Evolutionary conservation across 2,888 invertebrate genomes (phyloP).

Genomic region (Salpingus planirostris): DNA sequence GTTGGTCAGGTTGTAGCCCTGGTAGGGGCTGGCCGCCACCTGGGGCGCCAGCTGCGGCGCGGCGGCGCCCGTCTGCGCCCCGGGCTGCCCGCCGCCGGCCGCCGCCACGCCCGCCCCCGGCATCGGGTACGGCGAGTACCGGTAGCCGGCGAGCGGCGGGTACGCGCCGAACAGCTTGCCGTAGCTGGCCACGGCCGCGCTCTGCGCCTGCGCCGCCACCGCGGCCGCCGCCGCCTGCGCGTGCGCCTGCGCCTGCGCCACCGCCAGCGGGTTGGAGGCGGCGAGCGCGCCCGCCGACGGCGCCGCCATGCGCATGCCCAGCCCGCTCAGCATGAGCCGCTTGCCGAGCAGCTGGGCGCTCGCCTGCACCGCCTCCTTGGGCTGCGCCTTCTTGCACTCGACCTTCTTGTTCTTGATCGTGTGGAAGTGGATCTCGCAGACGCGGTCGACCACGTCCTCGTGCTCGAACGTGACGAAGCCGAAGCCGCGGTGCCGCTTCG

Average conservation of each 20-base stretch:
- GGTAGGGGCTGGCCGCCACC: conserved; percentile 61
- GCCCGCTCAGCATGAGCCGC: conserved; percentile 59
- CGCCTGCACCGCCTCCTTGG: conserved; percentile 77
- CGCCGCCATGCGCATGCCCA: conserved; percentile 58
- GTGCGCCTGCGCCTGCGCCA: conserved; percentile 43
- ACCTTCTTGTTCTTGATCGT: conserved; percentile 85
- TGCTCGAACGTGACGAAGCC: conserved; percentile 89
- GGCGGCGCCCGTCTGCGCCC: conserved; percentile 48
- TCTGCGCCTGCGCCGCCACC: conserved; percentile 52
- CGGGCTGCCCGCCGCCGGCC: conserved; percentile 41
- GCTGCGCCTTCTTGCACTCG: conserved; percentile 88
- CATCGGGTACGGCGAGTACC: conserved; percentile 58
- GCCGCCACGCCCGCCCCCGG: conserved; percentile 43
- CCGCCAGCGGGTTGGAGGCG: conserved; percentile 51
- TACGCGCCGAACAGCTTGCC: conserved; percentile 57
- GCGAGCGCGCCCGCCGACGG: conserved; percentile 46
- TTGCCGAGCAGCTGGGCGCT: conserved; percentile 60
- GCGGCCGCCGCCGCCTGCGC: conserved; percentile 43
- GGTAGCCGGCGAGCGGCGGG: conserved; percentile 49
- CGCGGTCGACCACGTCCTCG: conserved; percentile 83
- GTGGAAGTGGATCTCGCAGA: conserved; percentile 90
- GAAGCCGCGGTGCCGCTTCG: conserved; percentile 83
- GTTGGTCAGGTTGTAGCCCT: conserved; percentile 75
- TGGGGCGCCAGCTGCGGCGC: conserved; percentile 53
- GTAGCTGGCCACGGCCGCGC: conserved; percentile 54